These are phyloP conservation scores for Leguminivora glycinivorella DNA, from an alignment of 1,140 invertebrate species.

Conservation along the genomic window DNA sequence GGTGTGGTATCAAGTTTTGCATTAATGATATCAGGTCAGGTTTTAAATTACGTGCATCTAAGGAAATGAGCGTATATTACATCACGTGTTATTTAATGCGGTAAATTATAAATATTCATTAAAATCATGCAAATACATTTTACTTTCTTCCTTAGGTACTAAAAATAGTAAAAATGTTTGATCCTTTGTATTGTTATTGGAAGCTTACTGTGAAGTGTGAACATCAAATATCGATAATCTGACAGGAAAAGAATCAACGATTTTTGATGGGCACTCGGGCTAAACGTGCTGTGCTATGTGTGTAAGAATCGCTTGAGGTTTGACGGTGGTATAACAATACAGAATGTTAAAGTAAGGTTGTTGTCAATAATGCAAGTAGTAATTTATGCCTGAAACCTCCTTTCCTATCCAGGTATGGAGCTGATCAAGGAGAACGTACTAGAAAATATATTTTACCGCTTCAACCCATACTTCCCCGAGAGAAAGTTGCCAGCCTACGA, in stretches of 20 bases:
- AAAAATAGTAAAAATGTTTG: too few relatives aligned
- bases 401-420: conserved; percentile 53
- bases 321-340: neutral
- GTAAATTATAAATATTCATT: neutral
- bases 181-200: too few relatives aligned
- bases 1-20: neutral
- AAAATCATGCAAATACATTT: neutral
- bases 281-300: too few relatives aligned
- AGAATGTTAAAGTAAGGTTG: neutral
- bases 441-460: conserved; percentile 64
- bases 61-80: neutral
- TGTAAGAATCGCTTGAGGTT: too few relatives aligned
- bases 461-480: conserved; percentile 64
- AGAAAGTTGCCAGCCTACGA: conserved; percentile 51
- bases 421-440: conserved; percentile 64
- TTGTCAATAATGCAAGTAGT: neutral
- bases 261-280: too few relatives aligned
- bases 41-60: neutral
- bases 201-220: too few relatives aligned
- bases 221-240: too few relatives aligned
- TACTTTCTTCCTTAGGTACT: too few relatives aligned
- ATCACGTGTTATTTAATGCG: neutral
- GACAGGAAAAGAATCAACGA: too few relatives aligned
- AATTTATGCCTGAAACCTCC: neutral
- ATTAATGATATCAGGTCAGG: neutral